Evolutionary conservation across 2,888 invertebrate species (phyloP), one percentile per base, ranked within the genome.

Genomic region (Hydrotaea cyrtoneurina): DNA sequence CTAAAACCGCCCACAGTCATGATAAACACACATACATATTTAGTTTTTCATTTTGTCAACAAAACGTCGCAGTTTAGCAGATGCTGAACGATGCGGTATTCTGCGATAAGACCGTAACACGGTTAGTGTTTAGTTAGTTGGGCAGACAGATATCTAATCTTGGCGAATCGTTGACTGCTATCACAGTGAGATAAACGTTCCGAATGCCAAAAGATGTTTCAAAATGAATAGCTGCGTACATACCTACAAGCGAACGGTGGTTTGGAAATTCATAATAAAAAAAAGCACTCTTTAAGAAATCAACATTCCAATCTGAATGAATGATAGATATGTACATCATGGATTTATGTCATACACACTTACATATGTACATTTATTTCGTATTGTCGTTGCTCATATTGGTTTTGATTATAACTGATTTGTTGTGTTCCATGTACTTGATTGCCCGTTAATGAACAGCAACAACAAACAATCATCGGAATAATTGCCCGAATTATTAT

Each of bases 91-190:
- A 73, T 73, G 36, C 57, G 57, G 43, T 13, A 39, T 43, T 10
- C 39, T 55, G 53, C 19, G 77, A 77, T 77, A 77, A 77, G 66
- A 55, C 2, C 31, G 11, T 43, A 43, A 31, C 3, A 31, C 31
- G 31, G 31, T 7, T 31, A n/a, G n/a, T n/a, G n/a, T n/a, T n/a
- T n/a, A n/a, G n/a, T n/a, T n/a, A n/a, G 13, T 39, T 36, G 13
- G 39, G 39, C 46, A 39, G 43, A 39, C 15, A 57, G 21, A 53
- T 77, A 77, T 77, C 77, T 77, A 69, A 77, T 77, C 77, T 77
- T 31, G 15, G 36, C 11, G 36, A 39, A n/a, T 23, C n/a, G 26
- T 53, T 53, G 17, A 62, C 69, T 66, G 36, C 73, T 59, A 2
- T 26, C 2, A 23, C 59, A 8, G 13, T 13, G 26, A 55, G 72